Percentiles rank a stretch among this genome's conserved stretches.
Conservation (phyloP, 2,797 vertebrate species). For the Gymnothorax reevesii region DNA sequence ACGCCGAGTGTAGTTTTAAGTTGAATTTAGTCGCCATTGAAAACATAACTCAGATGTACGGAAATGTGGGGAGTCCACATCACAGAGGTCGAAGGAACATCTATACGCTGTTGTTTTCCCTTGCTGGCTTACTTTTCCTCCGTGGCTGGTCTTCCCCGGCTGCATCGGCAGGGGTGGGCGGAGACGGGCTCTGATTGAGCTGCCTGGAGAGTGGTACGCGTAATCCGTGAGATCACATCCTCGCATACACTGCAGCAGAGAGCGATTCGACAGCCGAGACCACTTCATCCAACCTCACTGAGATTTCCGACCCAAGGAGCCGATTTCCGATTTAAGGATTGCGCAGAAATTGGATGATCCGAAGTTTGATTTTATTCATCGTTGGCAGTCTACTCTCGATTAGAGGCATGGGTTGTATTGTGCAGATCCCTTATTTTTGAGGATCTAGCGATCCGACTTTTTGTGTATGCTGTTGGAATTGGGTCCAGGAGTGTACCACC, state of each 20-base stretch:
- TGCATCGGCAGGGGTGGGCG: conserved; percentile 41
- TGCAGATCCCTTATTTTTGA: conserved; percentile 34
- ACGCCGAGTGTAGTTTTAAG: no score
- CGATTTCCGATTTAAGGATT: conserved; percentile 30
- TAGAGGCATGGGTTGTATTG: conserved; percentile 40
- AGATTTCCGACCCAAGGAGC: conserved; percentile 34
- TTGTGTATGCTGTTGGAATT: conserved; percentile 37
- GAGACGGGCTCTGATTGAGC: conserved; percentile 50
- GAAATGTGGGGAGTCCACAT: neutral
- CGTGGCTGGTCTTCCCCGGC: neutral
- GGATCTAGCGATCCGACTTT: conserved; percentile 22
- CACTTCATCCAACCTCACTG: conserved; percentile 24
- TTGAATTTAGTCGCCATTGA: neutral
- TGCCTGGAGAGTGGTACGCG: conserved; percentile 35
- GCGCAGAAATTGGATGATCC: conserved; percentile 21
- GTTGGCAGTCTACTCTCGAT: neutral
- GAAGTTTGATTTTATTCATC: neutral
- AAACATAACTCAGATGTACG: neutral
- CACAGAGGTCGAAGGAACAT: no score
- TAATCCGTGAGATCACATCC: conserved; percentile 54
- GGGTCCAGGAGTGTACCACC: conserved; percentile 22
- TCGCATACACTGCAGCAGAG: conserved; percentile 43
- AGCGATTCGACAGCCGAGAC: conserved; percentile 33
- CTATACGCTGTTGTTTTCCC: conserved; percentile 24
- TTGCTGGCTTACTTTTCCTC: neutral